A percentile compares a stretch with the other conserved stretches of the same genome.
These are phyloP conservation scores for Rhineura floridana DNA, from an alignment of 2,113 vertebrate species.

Conservation along the genomic window DNA sequence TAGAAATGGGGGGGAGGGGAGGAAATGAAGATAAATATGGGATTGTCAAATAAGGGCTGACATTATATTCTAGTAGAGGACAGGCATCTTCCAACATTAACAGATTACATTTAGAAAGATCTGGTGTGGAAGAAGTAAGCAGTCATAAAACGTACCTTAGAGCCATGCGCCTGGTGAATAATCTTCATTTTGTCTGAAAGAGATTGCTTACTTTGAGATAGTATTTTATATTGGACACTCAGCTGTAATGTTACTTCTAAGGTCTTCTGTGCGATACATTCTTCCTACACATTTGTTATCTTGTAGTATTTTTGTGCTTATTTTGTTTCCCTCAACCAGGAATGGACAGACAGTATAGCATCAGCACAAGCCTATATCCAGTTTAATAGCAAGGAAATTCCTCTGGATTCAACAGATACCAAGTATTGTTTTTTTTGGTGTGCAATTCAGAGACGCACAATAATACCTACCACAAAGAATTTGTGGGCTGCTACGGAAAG, in stretches of 20 bases:
- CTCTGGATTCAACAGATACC: not conserved
- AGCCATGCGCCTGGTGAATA: constrained; percentile 91
- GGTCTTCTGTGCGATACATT: not conserved
- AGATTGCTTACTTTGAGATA: constrained; percentile 47
- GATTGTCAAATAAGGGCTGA: not conserved
- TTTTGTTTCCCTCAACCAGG: not conserved
- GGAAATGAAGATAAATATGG: constrained; percentile 38
- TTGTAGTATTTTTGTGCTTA: not conserved
- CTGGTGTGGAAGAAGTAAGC: not conserved
- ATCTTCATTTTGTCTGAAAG: constrained; percentile 94
- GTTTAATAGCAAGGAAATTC: not conserved
- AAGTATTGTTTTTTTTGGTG: no score
- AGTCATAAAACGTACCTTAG: constrained; percentile 82
- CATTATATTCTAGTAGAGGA: not conserved
- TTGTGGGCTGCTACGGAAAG: not conserved
- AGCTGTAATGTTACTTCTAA: not conserved
- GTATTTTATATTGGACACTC: not conserved
- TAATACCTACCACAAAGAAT: not conserved
- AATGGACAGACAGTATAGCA: not conserved
- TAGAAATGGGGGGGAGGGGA: constrained; percentile 65
- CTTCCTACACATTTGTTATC: not conserved
- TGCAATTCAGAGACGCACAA: no score
- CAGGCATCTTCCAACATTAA: constrained; percentile 22
- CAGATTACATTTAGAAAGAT: not conserved
- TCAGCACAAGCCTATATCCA: not conserved